phyloP scores from a whole-genome alignment of 2,888 invertebrate genomes.

The Drymonia ruficornis region DNA sequence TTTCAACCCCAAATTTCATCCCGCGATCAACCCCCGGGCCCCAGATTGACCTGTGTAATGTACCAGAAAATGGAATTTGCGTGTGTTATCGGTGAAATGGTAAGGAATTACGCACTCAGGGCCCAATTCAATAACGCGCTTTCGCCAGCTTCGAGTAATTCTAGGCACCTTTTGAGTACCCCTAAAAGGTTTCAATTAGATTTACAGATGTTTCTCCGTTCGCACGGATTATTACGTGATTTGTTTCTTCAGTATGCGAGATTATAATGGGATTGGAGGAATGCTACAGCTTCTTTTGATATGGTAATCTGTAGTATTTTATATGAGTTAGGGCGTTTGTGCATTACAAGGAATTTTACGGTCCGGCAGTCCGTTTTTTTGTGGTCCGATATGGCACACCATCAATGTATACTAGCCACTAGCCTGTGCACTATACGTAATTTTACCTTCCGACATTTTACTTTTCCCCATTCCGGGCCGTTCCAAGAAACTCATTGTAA shows the following conservation, averaged over 20 bases:
- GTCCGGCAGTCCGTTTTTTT: too few species aligned
- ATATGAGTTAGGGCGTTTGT: too few species aligned
- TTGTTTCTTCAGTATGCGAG: conserved; percentile 16
- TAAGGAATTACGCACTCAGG: conserved; percentile 33
- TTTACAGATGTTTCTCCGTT: conserved; percentile 28
- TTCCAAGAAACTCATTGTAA: too few species aligned
- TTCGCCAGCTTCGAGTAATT: conserved; percentile 17
- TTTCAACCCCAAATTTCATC: not conserved
- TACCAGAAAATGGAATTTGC: conserved; percentile 74
- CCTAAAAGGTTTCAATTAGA: conserved; percentile 40
- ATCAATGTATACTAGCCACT: too few species aligned
- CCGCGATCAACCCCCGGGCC: conserved; percentile 8
- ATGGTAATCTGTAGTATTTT: not conserved
- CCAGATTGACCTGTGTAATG: conserved; percentile 69
- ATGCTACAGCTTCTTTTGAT: not conserved
- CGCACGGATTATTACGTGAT: conserved; percentile 20
- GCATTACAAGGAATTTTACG: too few species aligned
- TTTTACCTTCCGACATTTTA: too few species aligned
- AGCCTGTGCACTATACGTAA: too few species aligned
- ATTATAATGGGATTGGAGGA: not conserved
- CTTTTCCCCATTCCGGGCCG: too few species aligned
- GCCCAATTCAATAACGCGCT: conserved; percentile 28
- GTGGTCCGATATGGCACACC: too few species aligned
- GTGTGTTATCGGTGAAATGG: conserved; percentile 59
- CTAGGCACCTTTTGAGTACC: conserved; percentile 24